Base-by-base conservation (phyloP, 2,113 vertebrate species). In the Micronycteris hirsuta region DNA sequence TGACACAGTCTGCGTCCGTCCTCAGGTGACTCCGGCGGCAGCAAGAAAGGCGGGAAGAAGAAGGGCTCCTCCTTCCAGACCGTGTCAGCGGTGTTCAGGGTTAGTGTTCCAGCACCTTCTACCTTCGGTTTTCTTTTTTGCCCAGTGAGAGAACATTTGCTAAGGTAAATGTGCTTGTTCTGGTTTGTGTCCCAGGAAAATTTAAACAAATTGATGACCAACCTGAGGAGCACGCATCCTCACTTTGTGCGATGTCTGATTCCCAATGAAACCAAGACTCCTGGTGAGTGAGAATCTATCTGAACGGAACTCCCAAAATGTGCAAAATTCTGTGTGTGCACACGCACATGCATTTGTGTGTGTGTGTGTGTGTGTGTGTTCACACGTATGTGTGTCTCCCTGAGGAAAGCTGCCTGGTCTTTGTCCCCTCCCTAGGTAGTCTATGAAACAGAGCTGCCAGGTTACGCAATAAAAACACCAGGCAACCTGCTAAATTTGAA, bases 51-150 rank as follows among this genome's bases (percentile, higher is more conserved):
- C 6, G 99, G 98, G 45, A 99, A 99, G 98, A 99, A 99, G 98
- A 99, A 99, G 97, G 99, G 99, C 0, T 98, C 98, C n/a, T 99
- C 99, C 76, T 99, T 99, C 97, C 99, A 99, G 97, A 99, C 99
- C 0, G 99, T 99, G 82, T 99, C 99, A 9, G 98, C 99, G 20
- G 97, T 99, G 74, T 99, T 99, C 98, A 99, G 99, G 98, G 98
- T 99, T 97, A 0, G 98, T 98, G 47, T 73, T 70, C 74, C 15
- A 7, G 71, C 54, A 52, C 6, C 36, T 85, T 71, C 36, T 28
- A 26, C 7, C 0, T 38, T 28, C 3, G 0, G 9, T 45, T 58
- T 15, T 58, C 56, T 67, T 68, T 73, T 26, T 58, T 83, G 31
- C 61, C 41, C 26, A 0, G 1, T 3, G 38, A 58, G 16, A 49